Conservation (phyloP, 2,888 invertebrate genomes). For the Lymantria monacha region DNA sequence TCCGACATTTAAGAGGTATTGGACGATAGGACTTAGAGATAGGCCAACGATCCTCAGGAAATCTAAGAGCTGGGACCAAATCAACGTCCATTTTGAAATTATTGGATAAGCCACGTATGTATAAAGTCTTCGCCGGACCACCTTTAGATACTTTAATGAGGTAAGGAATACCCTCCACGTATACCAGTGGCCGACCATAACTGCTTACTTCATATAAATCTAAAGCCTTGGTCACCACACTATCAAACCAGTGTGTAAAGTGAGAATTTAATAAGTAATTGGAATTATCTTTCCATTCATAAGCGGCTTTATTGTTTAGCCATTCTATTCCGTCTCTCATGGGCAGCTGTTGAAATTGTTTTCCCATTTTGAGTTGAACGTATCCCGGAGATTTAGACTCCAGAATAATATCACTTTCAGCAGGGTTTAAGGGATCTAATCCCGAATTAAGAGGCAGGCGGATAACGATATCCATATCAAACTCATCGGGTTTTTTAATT, state of each 20-base stretch:
- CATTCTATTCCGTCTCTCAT: constrained; percentile 47
- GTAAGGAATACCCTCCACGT: constrained; percentile 63
- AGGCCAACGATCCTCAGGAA: constrained; percentile 69
- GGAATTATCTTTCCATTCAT: constrained; percentile 59
- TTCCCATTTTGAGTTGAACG: constrained; percentile 64
- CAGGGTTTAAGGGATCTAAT: constrained; percentile 27
- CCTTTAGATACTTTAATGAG: constrained; percentile 44
- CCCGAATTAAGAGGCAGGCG: constrained; percentile 66
- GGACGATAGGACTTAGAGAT: constrained; percentile 35
- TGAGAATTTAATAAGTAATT: constrained; percentile 67
- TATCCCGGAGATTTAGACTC: constrained; percentile 66
- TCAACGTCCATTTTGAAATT: constrained; percentile 71
- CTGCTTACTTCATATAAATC: constrained; percentile 40
- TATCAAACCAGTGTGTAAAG: constrained; percentile 80
- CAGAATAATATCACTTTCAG: constrained; percentile 58
- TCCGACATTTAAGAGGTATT: constrained; percentile 42
- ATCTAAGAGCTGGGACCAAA: constrained; percentile 77
- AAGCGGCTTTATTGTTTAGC: constrained; percentile 55
- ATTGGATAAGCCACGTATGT: constrained; percentile 42
- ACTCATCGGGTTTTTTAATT: constrained; percentile 82
- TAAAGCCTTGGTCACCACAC: constrained; percentile 64
- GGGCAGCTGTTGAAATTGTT: constrained; percentile 50
- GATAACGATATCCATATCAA: constrained; percentile 82
- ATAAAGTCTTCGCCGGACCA: constrained; percentile 82
- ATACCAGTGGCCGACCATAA: constrained; percentile 18